Percentiles rank a stretch among this genome's conserved stretches.
Evolutionary conservation across 2,888 invertebrate genomes (phyloP).

Genomic region (Xanthorhoe designata): DNA sequence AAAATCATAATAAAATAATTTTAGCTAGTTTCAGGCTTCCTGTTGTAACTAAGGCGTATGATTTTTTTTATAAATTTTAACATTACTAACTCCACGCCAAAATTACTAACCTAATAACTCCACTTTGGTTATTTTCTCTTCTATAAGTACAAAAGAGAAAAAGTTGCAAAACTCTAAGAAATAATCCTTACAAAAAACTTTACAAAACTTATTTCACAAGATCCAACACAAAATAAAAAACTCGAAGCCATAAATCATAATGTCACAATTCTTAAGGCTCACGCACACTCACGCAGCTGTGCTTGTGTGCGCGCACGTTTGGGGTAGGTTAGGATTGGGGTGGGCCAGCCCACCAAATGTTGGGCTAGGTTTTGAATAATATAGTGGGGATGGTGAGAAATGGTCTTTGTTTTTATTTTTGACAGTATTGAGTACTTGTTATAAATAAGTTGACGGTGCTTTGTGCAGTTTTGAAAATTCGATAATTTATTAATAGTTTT

Average conservation of each 20-base stretch:
- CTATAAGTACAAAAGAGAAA: neutral
- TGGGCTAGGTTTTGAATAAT: conserved; percentile 77
- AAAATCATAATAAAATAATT: neutral
- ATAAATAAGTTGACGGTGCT: neutral
- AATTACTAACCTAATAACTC: too few relatives aligned
- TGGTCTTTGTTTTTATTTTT: conserved; percentile 50
- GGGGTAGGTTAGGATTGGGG: conserved; percentile 83
- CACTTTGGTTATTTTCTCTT: too few relatives aligned
- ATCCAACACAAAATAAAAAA: conserved; percentile 13
- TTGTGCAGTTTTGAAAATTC: neutral
- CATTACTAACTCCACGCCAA: too few relatives aligned
- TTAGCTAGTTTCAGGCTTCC: neutral
- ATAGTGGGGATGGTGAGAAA: conserved; percentile 54
- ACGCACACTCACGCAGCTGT: conserved; percentile 36
- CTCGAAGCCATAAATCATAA: conserved; percentile 39
- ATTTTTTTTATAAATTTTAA: too few relatives aligned
- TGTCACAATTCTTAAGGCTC: conserved; percentile 39
- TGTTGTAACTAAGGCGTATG: neutral
- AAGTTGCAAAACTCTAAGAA: neutral
- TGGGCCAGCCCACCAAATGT: conserved; percentile 76
- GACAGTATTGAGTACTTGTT: neutral
- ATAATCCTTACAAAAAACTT: neutral
- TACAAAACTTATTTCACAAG: neutral
- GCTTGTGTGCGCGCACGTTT: conserved; percentile 52
- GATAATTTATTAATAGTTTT: too few relatives aligned